Base-by-base conservation (phyloP, 2,797 vertebrate species). In the Enteromius anoplus region DNA sequence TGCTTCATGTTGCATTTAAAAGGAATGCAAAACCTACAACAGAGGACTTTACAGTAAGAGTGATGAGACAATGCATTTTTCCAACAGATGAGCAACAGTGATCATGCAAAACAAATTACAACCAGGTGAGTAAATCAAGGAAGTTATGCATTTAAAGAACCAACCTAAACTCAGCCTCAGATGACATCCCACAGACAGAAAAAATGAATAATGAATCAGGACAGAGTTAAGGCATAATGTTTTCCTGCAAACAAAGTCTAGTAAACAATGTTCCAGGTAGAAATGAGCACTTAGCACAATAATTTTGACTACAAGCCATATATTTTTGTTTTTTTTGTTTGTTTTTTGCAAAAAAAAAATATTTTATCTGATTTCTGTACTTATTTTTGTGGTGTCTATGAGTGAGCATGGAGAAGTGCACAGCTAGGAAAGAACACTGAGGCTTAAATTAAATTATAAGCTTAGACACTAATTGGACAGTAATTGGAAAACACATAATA, bases 401-500 rank as follows among this genome's bases (percentile, higher is more conserved):
- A 49, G 14, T 1, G 10, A 62, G 23, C 5, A 64, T 68, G 21
- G 17, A 73, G 17, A 73, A 32, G 32, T 51, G 12, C n/a, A 26
- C 11, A 60, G 51, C 34, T 58, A 58, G 26, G 11, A 58, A 29
- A 11, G 11, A 58, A 69, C 10, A 80, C 26, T 11, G 65, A 80
- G 37, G 45, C 10, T 23, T 29, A 37, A 40, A 45, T 40, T 14
- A 29, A 45, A 71, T 21, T n/a, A 60, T 60, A 19, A 45, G 78
- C 19, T 72, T 62, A 3, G 3, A 42, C 12, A 37, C 21, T 75
- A 62, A 62, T 71, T 71, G 79, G 3, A 42, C 12, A 37, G 12
- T 75, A 62, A 62, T 71, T 71, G 79, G 70, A 62, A 47, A 84
- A 80, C 70, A 76, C 75, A 69, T 45, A 19, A 81, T 64, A 64